phyloP scores from a whole-genome alignment of 1,140 invertebrate species.

The Tetramorium simillimum region DNA sequence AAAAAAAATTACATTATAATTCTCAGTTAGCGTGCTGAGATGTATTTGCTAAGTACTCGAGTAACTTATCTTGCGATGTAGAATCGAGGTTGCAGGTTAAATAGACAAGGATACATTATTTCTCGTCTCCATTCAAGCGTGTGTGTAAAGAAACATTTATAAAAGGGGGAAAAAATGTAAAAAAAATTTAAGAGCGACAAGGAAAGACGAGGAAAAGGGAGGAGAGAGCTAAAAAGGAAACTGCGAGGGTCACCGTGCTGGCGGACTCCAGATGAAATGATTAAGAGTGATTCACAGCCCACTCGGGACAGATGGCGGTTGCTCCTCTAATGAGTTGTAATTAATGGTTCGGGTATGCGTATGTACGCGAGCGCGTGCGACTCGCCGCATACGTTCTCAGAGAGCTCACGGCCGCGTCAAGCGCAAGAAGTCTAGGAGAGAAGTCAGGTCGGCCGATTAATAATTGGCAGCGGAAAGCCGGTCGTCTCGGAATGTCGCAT shows the following conservation, averaged over 20 bases:
- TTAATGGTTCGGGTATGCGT: constrained; percentile 83
- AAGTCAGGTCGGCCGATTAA: constrained; percentile 49
- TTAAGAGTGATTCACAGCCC: constrained; percentile 85
- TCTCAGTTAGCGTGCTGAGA: neutral
- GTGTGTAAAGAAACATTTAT: neutral
- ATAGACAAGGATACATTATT: constrained; percentile 15
- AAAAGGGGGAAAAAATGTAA: constrained; percentile 5
- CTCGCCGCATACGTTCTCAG: constrained; percentile 76
- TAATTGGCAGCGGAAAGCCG: constrained; percentile 47
- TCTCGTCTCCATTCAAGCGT: constrained; percentile 26
- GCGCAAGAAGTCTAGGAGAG: constrained; percentile 68
- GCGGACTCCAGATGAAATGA: constrained; percentile 83
- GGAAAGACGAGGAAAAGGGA: neutral
- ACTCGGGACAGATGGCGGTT: constrained; percentile 83
- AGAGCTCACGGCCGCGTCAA: constrained; percentile 65
- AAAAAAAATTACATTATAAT: neutral
- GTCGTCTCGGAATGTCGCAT: constrained; percentile 34
- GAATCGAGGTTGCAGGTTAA: constrained; percentile 16
- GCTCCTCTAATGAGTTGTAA: constrained; percentile 84
- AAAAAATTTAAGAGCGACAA: neutral
- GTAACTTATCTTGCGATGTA: neutral
- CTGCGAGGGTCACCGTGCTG: constrained; percentile 73
- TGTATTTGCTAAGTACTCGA: neutral
- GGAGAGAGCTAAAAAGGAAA: constrained; percentile 19
- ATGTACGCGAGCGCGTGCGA: constrained; percentile 66